A percentile compares a stretch with the other conserved stretches of the same genome.
Conservation (phyloP, 2,113 vertebrate genomes). For the Anas platyrhynchos region DNA sequence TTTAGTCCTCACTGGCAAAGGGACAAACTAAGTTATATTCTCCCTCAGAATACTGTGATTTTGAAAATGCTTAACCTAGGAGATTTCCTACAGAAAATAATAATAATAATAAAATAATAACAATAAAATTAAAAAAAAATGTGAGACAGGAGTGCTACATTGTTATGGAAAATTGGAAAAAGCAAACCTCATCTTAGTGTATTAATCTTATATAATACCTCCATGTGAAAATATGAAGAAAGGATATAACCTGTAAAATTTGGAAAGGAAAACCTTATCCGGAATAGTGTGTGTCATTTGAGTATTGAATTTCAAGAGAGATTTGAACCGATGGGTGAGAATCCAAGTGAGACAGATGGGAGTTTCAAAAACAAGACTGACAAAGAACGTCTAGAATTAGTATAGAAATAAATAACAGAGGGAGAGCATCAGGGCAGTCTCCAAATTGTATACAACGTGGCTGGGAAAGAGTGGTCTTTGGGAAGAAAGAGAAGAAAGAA, state of each 20-base stretch:
- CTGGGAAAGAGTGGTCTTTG: background rate
- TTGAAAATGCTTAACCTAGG: background rate
- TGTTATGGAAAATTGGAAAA: background rate
- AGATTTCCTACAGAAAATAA: background rate
- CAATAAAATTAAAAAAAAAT: background rate
- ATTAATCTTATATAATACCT: background rate
- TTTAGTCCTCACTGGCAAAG: background rate
- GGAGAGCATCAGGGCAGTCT: background rate
- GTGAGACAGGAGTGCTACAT: background rate
- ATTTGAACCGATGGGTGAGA: background rate
- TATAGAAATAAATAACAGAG: background rate
- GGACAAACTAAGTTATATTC: background rate
- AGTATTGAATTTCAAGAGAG: background rate
- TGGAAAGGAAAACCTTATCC: background rate
- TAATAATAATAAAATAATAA: background rate
- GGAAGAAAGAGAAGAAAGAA: background rate
- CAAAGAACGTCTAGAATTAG: background rate
- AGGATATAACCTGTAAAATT: background rate
- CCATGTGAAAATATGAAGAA: background rate
- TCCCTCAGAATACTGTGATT: background rate
- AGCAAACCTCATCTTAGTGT: background rate
- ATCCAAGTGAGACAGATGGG: background rate
- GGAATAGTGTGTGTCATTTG: background rate
- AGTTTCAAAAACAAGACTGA: background rate
- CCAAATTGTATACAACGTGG: fast-evolving